A percentile compares a stretch with the other conserved stretches of the same genome.
These are phyloP conservation scores for Polypterus bichir DNA, from an alignment of 2,113 vertebrate species.

Conservation along the genomic window DNA sequence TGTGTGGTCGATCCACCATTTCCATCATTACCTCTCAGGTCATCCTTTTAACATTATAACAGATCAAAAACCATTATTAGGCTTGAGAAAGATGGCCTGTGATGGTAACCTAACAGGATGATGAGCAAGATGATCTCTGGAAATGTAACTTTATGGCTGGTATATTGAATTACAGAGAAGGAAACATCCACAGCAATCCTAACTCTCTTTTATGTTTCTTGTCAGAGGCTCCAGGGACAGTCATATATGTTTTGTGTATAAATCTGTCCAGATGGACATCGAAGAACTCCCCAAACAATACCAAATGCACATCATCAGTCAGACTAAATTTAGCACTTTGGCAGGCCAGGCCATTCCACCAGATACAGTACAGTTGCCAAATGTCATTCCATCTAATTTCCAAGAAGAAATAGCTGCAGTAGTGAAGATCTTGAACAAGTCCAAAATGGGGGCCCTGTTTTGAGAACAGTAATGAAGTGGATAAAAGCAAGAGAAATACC, in stretches of 20 bases:
- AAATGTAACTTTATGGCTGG: slow-evolving; percentile 14
- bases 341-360: too few relatives aligned
- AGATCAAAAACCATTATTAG: slow-evolving; percentile 9
- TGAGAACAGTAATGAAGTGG: too few relatives aligned
- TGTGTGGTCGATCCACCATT: slow-evolving; percentile 13
- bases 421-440: too few relatives aligned
- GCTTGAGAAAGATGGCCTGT: slow-evolving; percentile 3
- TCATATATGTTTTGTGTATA: background rate
- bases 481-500: too few relatives aligned
- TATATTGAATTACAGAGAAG: slow-evolving; percentile 13
- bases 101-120: slow-evolving; percentile 8
- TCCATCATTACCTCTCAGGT: slow-evolving; percentile 3
- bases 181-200: slow-evolving; percentile 6
- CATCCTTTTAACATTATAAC: slow-evolving; percentile 9
- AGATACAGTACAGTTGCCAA: too few relatives aligned
- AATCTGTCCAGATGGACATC: background rate
- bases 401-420: too few relatives aligned
- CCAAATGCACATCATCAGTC: background rate
- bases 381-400: too few relatives aligned
- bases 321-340: background rate
- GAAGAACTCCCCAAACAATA: background rate
- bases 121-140: slow-evolving; percentile 7
- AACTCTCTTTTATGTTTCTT: slow-evolving; percentile 10
- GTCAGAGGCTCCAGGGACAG: background rate
- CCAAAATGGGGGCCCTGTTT: too few relatives aligned